Evolutionary conservation across 2,797 vertebrate genomes (phyloP), one percentile per base, ranked within the genome.

Genomic region (Esox masquinongy): DNA sequence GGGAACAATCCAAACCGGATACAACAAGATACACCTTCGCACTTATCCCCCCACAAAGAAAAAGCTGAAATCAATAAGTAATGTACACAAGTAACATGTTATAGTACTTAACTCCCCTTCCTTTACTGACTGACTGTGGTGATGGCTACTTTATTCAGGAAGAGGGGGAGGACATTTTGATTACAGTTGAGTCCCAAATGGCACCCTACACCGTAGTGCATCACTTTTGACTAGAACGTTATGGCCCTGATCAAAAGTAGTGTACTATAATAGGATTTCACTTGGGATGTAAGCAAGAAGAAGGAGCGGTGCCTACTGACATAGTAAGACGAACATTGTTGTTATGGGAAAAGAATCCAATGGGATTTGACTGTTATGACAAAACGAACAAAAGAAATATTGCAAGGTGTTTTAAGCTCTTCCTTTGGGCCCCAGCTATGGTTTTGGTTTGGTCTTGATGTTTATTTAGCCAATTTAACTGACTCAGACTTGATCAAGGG

Each of bases 41-140:
- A 43, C 53, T 39, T 39, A 12, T 9, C 14, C 31, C 51, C 26
- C 26, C 67, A 39, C 66, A n/a, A 36, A 56, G 7, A 22, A 56
- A 6, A 75, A 64, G 16, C 70, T 72, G 73, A 69, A 77, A 75
- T 72, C 75, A 77, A 78, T 75, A 12, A 51, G 50, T 16, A 29
- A 83, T 53, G 83, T 70, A 79, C 61, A 56, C 26, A 50, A 51
- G 82, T 36, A 74, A 51, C 19, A 51, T 59, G 70, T 72, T 36
- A 34, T 9, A 73, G 36, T 12, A 8, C 59, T 29, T 29, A 24
- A 63, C 59, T 64, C 72, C 64, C 72, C 59, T 29, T 22, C 9
- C 36, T 17, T n/a, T 36, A 22, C 36, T 63, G 15, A 26, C 56
- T 73, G 59, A 43, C 26, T 26, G n/a, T 47, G 59, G 22, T 39